phyloP scores from a whole-genome alignment of 2,797 vertebrate species.

The Onychomys torridus region DNA sequence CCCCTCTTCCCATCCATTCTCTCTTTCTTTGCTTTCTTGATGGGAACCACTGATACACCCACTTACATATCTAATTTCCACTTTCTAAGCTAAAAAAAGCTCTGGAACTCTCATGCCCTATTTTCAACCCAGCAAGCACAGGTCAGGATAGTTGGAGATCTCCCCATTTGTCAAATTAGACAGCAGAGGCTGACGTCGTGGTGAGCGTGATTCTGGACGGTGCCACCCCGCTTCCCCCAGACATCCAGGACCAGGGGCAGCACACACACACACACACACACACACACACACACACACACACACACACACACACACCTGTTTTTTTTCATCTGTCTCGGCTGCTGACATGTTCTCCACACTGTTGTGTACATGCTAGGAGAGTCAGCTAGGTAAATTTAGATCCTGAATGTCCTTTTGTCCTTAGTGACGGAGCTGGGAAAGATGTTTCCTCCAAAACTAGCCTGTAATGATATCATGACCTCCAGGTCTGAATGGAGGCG shows the following conservation, averaged over 20 bases:
- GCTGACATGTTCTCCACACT: not conserved
- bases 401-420: not conserved
- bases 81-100: not conserved
- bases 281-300: rapidly evolving
- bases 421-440: not conserved
- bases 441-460: not conserved
- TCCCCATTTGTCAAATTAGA: not conserved
- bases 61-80: not conserved
- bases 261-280: rapidly evolving
- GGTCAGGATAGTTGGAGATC: not conserved
- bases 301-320: not conserved
- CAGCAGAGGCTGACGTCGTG: not conserved
- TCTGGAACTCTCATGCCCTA: not conserved
- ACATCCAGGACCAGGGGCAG: not conserved
- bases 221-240: rapidly evolving
- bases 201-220: not conserved
- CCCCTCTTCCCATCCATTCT: too few species aligned
- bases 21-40: not conserved
- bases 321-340: not conserved
- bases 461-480: too few species aligned
- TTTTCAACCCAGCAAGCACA: not conserved
- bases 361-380: not conserved
- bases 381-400: not conserved
- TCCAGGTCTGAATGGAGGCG: not conserved
- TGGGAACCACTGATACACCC: not conserved